A percentile compares a stretch with the other conserved stretches of the same genome.
Evolutionary conservation across 2,113 vertebrate genomes (phyloP).

Genomic region (Chaetorhynchus papuensis): DNA sequence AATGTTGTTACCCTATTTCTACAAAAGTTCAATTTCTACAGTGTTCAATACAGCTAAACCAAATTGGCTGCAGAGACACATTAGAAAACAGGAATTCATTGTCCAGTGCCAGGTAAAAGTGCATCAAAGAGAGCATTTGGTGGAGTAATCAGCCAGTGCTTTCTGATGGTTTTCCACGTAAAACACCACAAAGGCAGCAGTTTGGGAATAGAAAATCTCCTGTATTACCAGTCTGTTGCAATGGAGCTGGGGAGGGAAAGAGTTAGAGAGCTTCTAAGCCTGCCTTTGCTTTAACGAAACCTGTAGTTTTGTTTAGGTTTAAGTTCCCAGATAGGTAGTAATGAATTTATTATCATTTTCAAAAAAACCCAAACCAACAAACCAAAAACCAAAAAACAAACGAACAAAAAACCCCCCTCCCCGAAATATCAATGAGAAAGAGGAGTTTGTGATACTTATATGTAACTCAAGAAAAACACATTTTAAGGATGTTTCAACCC

Average conservation of each 20-base stretch:
- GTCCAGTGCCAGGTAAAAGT: neutral
- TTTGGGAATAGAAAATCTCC: neutral
- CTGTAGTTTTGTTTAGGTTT: neutral
- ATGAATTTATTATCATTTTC: neutral
- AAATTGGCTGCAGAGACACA: neutral
- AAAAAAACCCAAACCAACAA: too few species aligned
- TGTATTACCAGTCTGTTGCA: fast-evolving
- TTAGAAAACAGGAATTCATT: neutral
- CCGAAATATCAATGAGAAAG: neutral
- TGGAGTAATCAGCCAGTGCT: neutral
- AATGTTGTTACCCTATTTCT: neutral
- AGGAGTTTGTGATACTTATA: neutral
- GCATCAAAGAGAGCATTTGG: neutral
- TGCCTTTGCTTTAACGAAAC: neutral
- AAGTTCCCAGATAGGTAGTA: neutral
- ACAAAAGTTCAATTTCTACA: neutral
- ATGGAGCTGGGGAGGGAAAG: neutral
- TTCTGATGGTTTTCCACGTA: neutral
- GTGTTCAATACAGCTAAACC: neutral
- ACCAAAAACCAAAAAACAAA: too few species aligned
- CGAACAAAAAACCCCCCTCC: too few species aligned
- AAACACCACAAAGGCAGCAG: neutral
- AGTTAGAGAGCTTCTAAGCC: neutral
- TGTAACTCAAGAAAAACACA: neutral
- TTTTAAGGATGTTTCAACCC: neutral